phyloP scores from a whole-genome alignment of 2,113 vertebrate genomes.

The Psettodes erumei region DNA sequence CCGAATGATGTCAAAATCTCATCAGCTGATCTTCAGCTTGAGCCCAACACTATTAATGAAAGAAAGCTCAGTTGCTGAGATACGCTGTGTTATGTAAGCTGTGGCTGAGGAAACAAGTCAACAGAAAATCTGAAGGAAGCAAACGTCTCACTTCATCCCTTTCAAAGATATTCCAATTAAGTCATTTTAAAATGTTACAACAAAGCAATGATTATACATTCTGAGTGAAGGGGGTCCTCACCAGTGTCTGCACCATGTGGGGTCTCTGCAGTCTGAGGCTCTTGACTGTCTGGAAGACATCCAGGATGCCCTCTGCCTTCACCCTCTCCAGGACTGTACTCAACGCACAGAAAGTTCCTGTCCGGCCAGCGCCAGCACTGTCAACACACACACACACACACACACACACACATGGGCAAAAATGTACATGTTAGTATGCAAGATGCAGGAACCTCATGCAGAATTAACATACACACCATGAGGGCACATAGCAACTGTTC shows the following conservation, averaged over 20 bases:
- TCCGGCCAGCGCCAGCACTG: conserved; percentile 96
- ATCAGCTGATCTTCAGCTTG: neutral
- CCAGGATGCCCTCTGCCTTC: conserved; percentile 97
- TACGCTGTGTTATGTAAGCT: too few relatives aligned
- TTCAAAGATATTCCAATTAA: neutral
- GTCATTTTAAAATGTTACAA: neutral
- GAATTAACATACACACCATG: neutral
- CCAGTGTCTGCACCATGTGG: conserved; percentile 99
- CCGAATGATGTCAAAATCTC: neutral
- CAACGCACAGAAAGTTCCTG: conserved; percentile 96
- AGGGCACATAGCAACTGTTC: neutral
- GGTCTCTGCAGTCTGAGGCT: conserved; percentile 97
- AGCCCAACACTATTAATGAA: neutral
- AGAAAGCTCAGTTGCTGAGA: neutral
- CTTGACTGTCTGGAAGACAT: conserved; percentile 99
- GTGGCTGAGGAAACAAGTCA: neutral
- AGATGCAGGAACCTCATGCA: neutral
- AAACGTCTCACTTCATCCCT: neutral
- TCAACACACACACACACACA: conserved; percentile 41
- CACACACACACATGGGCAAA: too few relatives aligned
- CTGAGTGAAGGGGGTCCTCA: conserved; percentile 67
- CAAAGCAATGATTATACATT: neutral
- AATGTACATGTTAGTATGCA: neutral
- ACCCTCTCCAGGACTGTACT: conserved; percentile 98
- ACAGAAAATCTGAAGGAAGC: neutral